Conservation (phyloP, 2,113 vertebrate species). For the Aegithalos caudatus region DNA sequence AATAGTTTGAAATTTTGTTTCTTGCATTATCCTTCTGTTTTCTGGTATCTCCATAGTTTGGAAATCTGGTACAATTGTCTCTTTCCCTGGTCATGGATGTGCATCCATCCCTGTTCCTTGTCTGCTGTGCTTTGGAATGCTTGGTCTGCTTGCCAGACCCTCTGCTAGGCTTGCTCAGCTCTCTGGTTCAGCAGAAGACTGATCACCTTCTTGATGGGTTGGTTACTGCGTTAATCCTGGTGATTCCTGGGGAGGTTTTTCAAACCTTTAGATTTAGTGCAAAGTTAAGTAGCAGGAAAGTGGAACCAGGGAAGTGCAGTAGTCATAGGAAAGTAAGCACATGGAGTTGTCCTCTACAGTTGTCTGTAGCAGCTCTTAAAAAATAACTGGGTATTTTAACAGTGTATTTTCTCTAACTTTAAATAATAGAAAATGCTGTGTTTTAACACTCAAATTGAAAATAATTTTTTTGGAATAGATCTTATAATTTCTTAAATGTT, state of each 20-base stretch:
- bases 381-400: not conserved
- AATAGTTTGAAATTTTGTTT: not conserved
- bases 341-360: not conserved
- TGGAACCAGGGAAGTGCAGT: not conserved
- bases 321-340: not conserved
- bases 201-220: not conserved
- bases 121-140: not conserved
- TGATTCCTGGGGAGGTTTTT: not conserved
- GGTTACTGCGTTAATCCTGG: not conserved
- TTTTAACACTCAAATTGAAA: not conserved
- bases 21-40: not conserved
- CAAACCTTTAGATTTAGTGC: not conserved
- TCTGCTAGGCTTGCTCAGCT: not conserved
- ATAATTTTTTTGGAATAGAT: not conserved
- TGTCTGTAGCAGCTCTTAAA: not conserved
- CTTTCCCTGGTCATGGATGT: not conserved
- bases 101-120: rapidly evolving
- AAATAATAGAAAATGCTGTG: not conserved
- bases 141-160: not conserved
- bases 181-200: not conserved
- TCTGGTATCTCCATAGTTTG: not conserved
- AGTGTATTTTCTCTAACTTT: not conserved
- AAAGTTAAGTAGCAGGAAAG: not conserved
- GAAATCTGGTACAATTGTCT: not conserved
- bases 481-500: not conserved